Evolutionary conservation across 92 coral and sea anemone genomes (phyloP).

Genomic region (Diadumene lineata): DNA sequence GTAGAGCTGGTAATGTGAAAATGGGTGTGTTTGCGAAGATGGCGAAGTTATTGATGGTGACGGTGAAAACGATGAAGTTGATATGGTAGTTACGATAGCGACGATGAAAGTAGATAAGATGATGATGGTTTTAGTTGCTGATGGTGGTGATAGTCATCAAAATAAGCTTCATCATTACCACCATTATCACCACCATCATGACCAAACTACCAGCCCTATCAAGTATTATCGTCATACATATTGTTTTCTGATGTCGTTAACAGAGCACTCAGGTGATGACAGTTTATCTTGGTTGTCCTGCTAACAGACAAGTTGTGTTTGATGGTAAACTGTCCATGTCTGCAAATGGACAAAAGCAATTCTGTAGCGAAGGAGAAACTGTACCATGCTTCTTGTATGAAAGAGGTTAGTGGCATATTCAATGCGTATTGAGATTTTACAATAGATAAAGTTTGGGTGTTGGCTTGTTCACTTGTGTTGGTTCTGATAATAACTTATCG

Average conservation of each 20-base stretch:
- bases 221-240: neutral
- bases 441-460: too few relatives aligned
- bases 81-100: too few relatives aligned
- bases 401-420: conserved; percentile 48
- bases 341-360: conserved; percentile 66
- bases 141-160: neutral
- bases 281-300: conserved; percentile 88
- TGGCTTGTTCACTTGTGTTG: too few relatives aligned
- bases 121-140: too few relatives aligned
- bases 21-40: too few relatives aligned
- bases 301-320: conserved; percentile 68
- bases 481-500: too few relatives aligned
- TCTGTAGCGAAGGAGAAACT: conserved; percentile 57
- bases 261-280: conserved; percentile 81
- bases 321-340: conserved; percentile 65
- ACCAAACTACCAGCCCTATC: too few relatives aligned
- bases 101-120: too few relatives aligned
- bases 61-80: too few relatives aligned
- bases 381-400: conserved; percentile 84
- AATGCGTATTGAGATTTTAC: too few relatives aligned
- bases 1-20: too few relatives aligned
- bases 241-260: neutral
- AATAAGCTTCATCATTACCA: neutral
- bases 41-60: too few relatives aligned
- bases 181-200: neutral